Base-by-base conservation (phyloP, 1,140 invertebrate genomes). In the Metaphire vulgaris region DNA sequence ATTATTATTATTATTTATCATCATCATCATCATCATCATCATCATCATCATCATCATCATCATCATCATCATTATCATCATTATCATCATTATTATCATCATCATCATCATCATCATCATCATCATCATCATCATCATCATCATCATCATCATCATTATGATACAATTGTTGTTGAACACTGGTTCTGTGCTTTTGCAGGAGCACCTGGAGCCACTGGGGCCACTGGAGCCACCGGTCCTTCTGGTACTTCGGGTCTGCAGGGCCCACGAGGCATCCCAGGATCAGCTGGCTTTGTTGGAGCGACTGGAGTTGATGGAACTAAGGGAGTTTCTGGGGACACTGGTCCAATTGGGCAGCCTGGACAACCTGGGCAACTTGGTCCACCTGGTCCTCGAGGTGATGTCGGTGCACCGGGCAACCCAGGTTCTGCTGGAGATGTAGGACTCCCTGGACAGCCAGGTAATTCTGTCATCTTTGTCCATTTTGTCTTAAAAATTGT, bases 21-120 rank as follows among this genome's bases (percentile, higher is more conserved):
- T 69, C 73, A n/a, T 71, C 33, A 71, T 31, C 56, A 16, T 26
- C n/a, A n/a, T n/a, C n/a, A n/a, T n/a, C n/a, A 73, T 41, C 71
- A 73, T 73, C 71, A 73, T 73, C 71, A 71, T 74, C 73, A 74
- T 74, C 56, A 74, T 74, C 56, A 74, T 70, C 56, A 70, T 74
- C 73, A 0, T 1, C 1, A 15, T 64, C 41, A 32, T 75, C 74
- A 56, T 41, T 65, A 0, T 75, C 66, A 16, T 1, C 32, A n/a
- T 41, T 41, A 26, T 71, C 68, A n/a, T n/a, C n/a, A n/a, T n/a
- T n/a, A n/a, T n/a, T n/a, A n/a, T n/a, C n/a, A n/a, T n/a, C 56
- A 74, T 68, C 0, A 71, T 69, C 73, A 70, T 70, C 56, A 70
- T 74, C 56, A 70, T 74, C 73, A 30, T 31, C 33, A 16, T 74